These are phyloP conservation scores for Notothenia coriiceps DNA, from an alignment of 2,113 vertebrate genomes.

Conservation along the genomic window DNA sequence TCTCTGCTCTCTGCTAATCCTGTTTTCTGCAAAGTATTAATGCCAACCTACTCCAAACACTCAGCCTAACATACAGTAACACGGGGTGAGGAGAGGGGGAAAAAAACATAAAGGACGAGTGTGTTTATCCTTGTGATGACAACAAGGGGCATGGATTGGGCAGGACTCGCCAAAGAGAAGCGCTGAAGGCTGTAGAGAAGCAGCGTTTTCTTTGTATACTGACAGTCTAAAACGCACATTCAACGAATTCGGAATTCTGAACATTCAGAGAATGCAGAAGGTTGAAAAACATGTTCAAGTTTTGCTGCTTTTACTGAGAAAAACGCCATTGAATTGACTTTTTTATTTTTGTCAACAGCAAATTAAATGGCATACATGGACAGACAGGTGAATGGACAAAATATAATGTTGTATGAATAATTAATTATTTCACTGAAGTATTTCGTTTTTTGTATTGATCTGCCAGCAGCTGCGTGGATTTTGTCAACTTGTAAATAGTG, in stretches of 20 bases:
- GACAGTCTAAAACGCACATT: too few species aligned
- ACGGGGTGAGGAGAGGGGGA: neutral
- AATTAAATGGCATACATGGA: neutral
- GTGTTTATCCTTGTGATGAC: constrained; percentile 56
- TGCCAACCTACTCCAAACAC: constrained; percentile 41
- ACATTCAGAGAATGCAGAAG: constrained; percentile 7
- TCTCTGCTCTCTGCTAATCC: constrained; percentile 65
- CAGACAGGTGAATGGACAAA: neutral
- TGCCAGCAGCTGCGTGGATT: too few species aligned
- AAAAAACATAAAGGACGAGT: constrained; percentile 38
- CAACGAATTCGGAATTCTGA: neutral
- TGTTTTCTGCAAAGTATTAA: constrained; percentile 57
- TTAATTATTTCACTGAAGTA: too few species aligned
- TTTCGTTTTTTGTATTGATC: too few species aligned
- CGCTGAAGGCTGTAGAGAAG: constrained; percentile 9
- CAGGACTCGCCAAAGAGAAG: neutral
- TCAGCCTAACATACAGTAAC: constrained; percentile 9
- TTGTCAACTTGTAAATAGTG: too few species aligned
- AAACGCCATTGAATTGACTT: neutral
- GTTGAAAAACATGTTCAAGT: constrained; percentile 14
- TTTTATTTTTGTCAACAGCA: constrained; percentile 1
- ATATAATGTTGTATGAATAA: neutral
- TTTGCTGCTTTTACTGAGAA: constrained; percentile 4
- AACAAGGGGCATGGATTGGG: constrained; percentile 30
- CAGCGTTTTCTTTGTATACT: neutral